Percentiles rank a stretch among this genome's conserved stretches.
phyloP scores from a whole-genome alignment of 2,888 invertebrate species.

The Crioceris asparagi region DNA sequence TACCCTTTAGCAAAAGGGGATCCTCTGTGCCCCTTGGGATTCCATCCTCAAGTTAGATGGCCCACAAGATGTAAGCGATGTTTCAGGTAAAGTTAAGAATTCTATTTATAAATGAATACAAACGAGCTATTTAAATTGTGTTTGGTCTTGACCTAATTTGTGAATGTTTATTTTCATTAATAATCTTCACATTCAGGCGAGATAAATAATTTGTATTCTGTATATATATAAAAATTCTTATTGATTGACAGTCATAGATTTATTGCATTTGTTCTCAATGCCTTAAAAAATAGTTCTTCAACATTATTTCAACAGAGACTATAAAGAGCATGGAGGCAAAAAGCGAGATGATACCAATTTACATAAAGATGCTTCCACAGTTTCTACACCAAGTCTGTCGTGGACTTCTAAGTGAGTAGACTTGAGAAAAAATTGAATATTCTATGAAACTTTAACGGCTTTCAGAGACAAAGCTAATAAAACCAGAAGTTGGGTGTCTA shows the following conservation, averaged over 20 bases:
- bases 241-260: too few relatives aligned
- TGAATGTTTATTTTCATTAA: neutral
- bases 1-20: constrained; percentile 75
- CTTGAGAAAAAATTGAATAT: too few relatives aligned
- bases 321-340: constrained; percentile 78
- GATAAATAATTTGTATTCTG: too few relatives aligned
- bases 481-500: constrained; percentile 66
- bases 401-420: constrained; percentile 42
- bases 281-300: neutral
- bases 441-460: too few relatives aligned
- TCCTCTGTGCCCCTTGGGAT: constrained; percentile 82
- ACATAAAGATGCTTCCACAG: constrained; percentile 47
- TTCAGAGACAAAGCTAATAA: constrained; percentile 23
- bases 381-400: constrained; percentile 70
- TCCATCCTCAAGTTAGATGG: constrained; percentile 90
- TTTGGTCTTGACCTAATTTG: too few relatives aligned
- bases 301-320: constrained; percentile 49
- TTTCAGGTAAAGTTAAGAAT: constrained; percentile 67
- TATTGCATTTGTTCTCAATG: too few relatives aligned
- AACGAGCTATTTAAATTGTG: too few relatives aligned
- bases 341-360: constrained; percentile 50
- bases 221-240: too few relatives aligned
- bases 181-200: neutral
- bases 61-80: constrained; percentile 88
- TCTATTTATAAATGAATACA: neutral